A percentile compares a stretch with the other conserved stretches of the same genome.
Evolutionary conservation across 2,113 vertebrate species (phyloP).

Genomic region (Zapornia atra): DNA sequence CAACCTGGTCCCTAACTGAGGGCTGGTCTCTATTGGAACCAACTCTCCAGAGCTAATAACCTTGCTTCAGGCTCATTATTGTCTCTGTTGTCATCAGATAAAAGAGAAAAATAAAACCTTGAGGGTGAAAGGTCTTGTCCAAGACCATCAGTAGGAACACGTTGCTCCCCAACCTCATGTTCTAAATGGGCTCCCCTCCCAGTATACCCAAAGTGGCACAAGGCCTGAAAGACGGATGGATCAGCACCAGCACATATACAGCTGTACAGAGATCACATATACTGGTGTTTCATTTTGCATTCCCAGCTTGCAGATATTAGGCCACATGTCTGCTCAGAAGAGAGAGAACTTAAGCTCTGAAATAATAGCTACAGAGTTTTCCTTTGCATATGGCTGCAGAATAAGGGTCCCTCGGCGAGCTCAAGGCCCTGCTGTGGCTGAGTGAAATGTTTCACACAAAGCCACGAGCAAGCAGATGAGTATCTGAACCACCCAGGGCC

Average conservation of each 20-base stretch:
- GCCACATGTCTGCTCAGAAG: background rate
- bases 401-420: background rate
- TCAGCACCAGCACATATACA: background rate
- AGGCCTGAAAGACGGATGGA: background rate
- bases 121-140: background rate
- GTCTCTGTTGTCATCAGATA: background rate
- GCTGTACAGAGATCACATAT: background rate
- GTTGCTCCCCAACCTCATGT: background rate
- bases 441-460: background rate
- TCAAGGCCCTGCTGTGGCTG: background rate
- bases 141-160: background rate
- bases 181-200: background rate
- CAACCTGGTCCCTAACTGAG: background rate
- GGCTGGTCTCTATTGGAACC: background rate
- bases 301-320: constrained; percentile 8
- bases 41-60: background rate
- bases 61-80: background rate
- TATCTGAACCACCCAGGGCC: background rate
- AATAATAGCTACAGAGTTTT: background rate
- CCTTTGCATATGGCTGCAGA: background rate
- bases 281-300: constrained; percentile 22
- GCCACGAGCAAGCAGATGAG: background rate
- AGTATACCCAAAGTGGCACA: background rate
- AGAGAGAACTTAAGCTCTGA: background rate
- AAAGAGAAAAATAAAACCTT: background rate